These are phyloP conservation scores for Procambarus virginalis DNA, from an alignment of 1,140 invertebrate species.

Conservation along the genomic window DNA sequence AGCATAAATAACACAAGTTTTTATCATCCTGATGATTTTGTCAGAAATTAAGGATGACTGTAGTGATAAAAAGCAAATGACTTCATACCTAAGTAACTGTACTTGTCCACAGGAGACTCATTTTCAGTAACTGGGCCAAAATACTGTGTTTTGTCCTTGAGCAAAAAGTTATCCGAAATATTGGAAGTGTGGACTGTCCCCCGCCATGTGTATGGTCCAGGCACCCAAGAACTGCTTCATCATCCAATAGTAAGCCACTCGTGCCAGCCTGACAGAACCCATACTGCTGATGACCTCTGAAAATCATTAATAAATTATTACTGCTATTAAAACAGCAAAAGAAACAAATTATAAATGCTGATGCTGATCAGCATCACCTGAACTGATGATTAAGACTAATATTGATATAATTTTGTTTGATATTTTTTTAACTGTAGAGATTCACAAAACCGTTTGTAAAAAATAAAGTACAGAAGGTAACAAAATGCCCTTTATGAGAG, in stretches of 20 bases:
- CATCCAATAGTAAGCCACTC: conserved; percentile 85
- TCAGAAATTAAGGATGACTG: no score
- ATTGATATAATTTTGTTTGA: no score
- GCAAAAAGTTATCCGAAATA: conserved; percentile 83
- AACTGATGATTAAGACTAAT: no score
- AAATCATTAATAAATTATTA: conserved; percentile 70
- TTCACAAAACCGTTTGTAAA: no score
- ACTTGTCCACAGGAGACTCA: conserved; percentile 86
- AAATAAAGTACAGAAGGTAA: no score
- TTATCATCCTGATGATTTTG: no score
- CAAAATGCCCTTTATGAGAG: no score
- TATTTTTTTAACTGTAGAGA: no score
- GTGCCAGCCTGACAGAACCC: conserved; percentile 95
- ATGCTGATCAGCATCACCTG: not conserved
- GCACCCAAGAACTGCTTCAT: conserved; percentile 88
- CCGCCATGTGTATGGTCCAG: conserved; percentile 90
- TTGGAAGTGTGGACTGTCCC: conserved; percentile 89
- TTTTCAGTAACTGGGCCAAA: conserved; percentile 81
- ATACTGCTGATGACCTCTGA: conserved; percentile 87
- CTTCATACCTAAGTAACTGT: conserved; percentile 88
- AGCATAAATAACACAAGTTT: no score
- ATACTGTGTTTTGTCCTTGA: conserved; percentile 86
- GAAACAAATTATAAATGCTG: not conserved
- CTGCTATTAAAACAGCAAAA: not conserved
- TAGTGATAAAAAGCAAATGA: no score